Evolutionary conservation across 2,888 invertebrate species (phyloP), one percentile per base, ranked within the genome.

Genomic region (Netelia fuscicornis): DNA sequence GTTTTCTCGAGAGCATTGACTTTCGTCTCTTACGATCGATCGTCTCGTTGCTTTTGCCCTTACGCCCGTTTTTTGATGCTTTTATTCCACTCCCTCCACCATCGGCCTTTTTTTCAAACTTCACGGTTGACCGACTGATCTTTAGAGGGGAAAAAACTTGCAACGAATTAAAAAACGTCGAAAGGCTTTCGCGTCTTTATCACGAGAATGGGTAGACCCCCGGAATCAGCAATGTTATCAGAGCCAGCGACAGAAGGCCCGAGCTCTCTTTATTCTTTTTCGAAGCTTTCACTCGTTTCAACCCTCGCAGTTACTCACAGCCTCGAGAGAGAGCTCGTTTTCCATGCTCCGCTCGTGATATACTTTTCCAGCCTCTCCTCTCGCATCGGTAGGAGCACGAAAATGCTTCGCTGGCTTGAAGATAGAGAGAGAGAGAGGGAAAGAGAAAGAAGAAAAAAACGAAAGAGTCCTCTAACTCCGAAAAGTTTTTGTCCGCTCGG

Each of bases 171-270:
- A 58, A 20, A 11, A 37, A 54, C 52, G 52, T 48, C 20, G 37
- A 64, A 54, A 60, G 23, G 6, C 67, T 62, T 56, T 44, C 56
- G 20, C 54, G 9, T 67, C 25, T 37, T 13, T 58, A 17, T 17
- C 58, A 17, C 20, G 58, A 54, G 75, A 54, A 10, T 54, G 11
- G n/a, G 13, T 48, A 58, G 54, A 44, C 9, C 44, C 13, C 17
- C 30, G 48, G 42, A 76, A 76, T 72, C 67, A 76, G 67, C 58
- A n/a, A 67, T 65, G 44, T 65, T 67, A 54, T 84, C 62, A 65
- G 37, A 70, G 37, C 17, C 44, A 65, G 44, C 67, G 42, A 67
- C 25, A 64, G 17, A 20, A 65, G 54, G 65, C 9, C 52, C 52
- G 37, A 52, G 52, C 23, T 20, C 42, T 1, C 23, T 30, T 37